A percentile compares a stretch with the other conserved stretches of the same genome.
Conservation (phyloP, 1,140 invertebrate genomes). For the Phymorhynchus buccinoides region DNA sequence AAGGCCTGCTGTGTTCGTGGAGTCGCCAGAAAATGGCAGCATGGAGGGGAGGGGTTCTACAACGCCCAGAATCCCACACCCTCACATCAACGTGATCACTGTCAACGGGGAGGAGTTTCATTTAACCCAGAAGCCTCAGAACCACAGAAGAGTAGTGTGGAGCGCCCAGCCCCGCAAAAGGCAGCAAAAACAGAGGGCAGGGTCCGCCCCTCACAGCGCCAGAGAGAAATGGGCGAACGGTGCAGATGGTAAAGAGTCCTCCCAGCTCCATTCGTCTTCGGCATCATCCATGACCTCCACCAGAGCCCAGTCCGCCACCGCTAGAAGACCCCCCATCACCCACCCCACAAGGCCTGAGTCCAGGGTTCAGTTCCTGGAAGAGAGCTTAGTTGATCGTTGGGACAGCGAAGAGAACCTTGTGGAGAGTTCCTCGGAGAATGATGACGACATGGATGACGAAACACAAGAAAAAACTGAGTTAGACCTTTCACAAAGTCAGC, state of each 20-base stretch:
- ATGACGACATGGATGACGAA: not conserved
- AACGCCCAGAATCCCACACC: not conserved
- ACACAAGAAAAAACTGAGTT: not conserved
- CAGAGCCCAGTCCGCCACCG: not conserved
- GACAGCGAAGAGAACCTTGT: not conserved
- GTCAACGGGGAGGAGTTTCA: conserved; percentile 20
- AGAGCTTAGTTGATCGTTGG: not conserved
- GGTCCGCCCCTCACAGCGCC: conserved; percentile 19
- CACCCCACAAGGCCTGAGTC: not conserved
- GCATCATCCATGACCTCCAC: not conserved
- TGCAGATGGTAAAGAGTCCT: not conserved
- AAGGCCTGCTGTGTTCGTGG: not conserved
- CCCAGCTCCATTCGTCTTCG: not conserved
- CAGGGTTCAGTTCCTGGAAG: not conserved
- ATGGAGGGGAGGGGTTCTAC: not conserved
- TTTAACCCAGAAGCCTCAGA: not conserved
- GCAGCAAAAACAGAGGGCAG: not conserved
- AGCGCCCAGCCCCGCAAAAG: not conserved
- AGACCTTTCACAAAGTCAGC: not conserved
- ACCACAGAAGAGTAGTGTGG: conserved; percentile 7
- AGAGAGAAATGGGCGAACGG: not conserved
- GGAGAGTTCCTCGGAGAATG: not conserved
- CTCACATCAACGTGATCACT: not conserved
- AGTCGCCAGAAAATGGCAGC: not conserved
- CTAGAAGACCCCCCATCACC: not conserved